phyloP scores from a whole-genome alignment of 2,888 invertebrate genomes.

The Drosophila anceps region DNA sequence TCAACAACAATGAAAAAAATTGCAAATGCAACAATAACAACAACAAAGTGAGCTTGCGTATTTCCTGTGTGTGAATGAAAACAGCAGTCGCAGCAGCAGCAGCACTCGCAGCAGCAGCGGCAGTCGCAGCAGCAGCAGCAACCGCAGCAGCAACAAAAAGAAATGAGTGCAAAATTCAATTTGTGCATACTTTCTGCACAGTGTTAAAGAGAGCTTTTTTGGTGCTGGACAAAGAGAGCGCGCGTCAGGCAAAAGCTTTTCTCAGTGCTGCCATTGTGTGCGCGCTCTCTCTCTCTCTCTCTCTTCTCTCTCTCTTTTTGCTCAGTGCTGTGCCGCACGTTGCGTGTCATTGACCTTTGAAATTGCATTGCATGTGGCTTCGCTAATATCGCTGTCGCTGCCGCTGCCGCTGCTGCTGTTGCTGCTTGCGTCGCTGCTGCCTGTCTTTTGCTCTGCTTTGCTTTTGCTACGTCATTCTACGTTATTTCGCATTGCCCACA shows the following conservation, averaged over 20 bases:
- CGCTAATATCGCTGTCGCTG: slow-evolving; percentile 54
- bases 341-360: slow-evolving; percentile 80
- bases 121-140: slow-evolving; percentile 25
- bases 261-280: slow-evolving; percentile 20
- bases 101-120: background rate
- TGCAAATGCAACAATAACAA: slow-evolving; percentile 42
- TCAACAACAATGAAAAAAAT: slow-evolving; percentile 76
- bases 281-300: slow-evolving; percentile 40
- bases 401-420: slow-evolving; percentile 36
- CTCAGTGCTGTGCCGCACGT: slow-evolving; percentile 59
- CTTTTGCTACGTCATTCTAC: slow-evolving; percentile 78
- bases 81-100: slow-evolving; percentile 32
- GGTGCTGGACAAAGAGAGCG: slow-evolving; percentile 10
- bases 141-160: slow-evolving; percentile 11
- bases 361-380: slow-evolving; percentile 77
- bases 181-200: slow-evolving; percentile 56
- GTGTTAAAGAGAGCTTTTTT: slow-evolving; percentile 30
- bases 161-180: slow-evolving; percentile 57
- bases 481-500: slow-evolving; percentile 73
- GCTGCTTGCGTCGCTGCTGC: slow-evolving; percentile 39
- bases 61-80: slow-evolving; percentile 78
- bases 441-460: slow-evolving; percentile 61
- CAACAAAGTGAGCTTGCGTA: slow-evolving; percentile 67
- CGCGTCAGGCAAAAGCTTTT: slow-evolving; percentile 45
- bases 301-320: slow-evolving; percentile 42